Evolutionary conservation across 2,797 vertebrate genomes (phyloP).

Genomic region (Pseudochirops cupreus): DNA sequence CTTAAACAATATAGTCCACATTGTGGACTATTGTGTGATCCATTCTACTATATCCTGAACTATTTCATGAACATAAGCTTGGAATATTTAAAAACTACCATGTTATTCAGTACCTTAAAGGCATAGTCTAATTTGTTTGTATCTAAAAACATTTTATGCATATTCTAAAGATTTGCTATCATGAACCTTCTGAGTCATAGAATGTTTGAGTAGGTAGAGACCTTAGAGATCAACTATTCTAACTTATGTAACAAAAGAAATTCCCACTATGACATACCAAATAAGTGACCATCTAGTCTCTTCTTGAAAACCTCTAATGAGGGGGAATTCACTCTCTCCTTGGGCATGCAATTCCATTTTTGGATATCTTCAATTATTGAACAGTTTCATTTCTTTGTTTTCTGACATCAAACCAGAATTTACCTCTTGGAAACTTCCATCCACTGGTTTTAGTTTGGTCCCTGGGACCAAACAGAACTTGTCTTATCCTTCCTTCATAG

Average conservation of each 20-base stretch:
- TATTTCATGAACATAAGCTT: background rate
- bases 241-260: background rate
- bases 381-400: background rate
- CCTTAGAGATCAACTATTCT: background rate
- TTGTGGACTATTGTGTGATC: background rate
- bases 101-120: background rate
- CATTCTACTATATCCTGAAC: background rate
- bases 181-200: background rate
- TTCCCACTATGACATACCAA: background rate
- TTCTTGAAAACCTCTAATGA: background rate
- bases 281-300: background rate
- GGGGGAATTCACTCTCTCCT: background rate
- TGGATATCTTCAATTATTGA: background rate
- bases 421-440: background rate
- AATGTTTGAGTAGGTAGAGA: background rate
- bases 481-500: background rate
- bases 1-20: background rate
- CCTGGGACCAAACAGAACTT: background rate
- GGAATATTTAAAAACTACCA: background rate
- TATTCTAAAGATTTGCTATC: background rate
- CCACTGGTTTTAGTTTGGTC: background rate
- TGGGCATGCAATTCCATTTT: background rate
- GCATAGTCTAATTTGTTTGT: background rate
- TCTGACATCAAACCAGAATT: background rate
- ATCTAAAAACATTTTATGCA: too few relatives aligned